Base-by-base conservation (phyloP, 1,140 invertebrate species). In the Drosophila nigromelanica region DNA sequence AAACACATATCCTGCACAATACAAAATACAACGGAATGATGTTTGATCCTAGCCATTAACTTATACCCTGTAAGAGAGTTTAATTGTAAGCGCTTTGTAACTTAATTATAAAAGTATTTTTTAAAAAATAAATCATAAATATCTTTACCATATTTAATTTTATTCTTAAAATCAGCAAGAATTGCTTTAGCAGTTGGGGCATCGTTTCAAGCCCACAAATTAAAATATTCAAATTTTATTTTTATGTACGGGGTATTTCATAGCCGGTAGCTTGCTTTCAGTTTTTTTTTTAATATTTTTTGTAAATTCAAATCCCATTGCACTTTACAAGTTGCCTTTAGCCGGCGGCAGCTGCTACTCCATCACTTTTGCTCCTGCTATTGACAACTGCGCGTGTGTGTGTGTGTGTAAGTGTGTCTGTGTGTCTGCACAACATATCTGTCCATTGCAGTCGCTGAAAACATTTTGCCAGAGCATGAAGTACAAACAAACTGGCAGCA, bases 391-490 rank as follows among this genome's bases (percentile, higher is more conserved):
- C 75, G 35, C 18, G 40, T 45, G 33, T 48, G 58, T 24, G 15
- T 39, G 21, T 50, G 7, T 51, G 35, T 45, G 50, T 18, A 18
- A 18, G 18, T 52, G 42, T 24, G 50, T 52, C 4, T 43, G 33
- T 18, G 51, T 76, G 67, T 73, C 56, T 71, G 61, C 66, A 74
- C 69, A 75, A 64, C 69, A 61, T 86, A 86, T 85, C 80, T 86
- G 58, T 43, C 43, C 58, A 47, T 45, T 79, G 66, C 81, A 86
- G 78, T 54, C 12, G 39, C 58, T 66, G 69, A 55, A 56, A 55
- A 70, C 79, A 67, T 82, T 78, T 78, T 75, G 79, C 63, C 70
- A 52, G 62, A 59, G 75, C 78, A 59, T 73, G 78, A 61, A 85
- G 56, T 14, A 55, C 82, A 87, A 78, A 87, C 74, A 87, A 81